Percentiles rank a stretch among this genome's conserved stretches.
These are phyloP conservation scores for Sinocyclocheilus anshuiensis DNA, from an alignment of 2,113 vertebrate genomes.

Conservation along the genomic window DNA sequence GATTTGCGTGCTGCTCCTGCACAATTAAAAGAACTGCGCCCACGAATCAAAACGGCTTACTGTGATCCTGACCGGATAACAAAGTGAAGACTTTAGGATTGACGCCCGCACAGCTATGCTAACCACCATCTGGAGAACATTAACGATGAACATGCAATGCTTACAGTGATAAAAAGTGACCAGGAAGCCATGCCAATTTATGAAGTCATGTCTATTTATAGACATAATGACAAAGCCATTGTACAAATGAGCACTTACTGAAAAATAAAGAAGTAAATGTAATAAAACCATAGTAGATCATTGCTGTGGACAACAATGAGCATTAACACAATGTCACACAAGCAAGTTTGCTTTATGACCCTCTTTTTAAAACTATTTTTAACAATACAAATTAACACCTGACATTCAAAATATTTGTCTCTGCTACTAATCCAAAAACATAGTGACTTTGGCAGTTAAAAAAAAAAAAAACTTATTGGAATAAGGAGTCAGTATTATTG, in stretches of 20 bases:
- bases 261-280: neutral
- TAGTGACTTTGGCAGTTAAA: no score
- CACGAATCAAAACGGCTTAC: neutral
- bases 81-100: conserved; percentile 14
- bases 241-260: neutral
- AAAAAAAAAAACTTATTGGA: no score
- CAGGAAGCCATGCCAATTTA: neutral
- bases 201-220: no score
- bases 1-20: no score
- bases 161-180: neutral
- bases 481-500: no score
- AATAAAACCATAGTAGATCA: neutral
- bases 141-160: neutral
- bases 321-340: neutral
- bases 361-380: no score
- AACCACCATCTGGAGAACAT: neutral
- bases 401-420: no score
- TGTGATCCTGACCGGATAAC: conserved; percentile 13
- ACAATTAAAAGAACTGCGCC: no score
- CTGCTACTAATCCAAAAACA: no score
- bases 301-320: no score
- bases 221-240: neutral
- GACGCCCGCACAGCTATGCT: neutral
- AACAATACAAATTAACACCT: no score
- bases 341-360: neutral